A percentile compares a stretch with the other conserved stretches of the same genome.
Conservation (phyloP, 2,797 vertebrate genomes). For the Myotis myotis region DNA sequence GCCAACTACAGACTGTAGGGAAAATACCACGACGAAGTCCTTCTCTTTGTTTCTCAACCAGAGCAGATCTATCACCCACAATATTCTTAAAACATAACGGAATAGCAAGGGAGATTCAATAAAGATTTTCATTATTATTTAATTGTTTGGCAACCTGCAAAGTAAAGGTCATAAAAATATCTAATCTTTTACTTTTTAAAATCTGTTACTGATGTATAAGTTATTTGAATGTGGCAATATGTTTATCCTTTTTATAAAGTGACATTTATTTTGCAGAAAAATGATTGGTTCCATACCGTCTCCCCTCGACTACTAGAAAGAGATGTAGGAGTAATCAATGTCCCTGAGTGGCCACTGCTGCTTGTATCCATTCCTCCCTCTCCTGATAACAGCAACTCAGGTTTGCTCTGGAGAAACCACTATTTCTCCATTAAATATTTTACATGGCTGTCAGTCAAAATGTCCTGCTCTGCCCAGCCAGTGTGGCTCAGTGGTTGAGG, state of each 20-base stretch:
- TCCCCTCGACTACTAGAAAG: not conserved
- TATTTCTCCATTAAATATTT: not conserved
- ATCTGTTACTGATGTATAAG: not conserved
- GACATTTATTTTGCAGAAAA: not conserved
- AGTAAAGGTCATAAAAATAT: not conserved
- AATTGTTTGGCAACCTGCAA: not conserved
- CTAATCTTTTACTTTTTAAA: constrained; percentile 9
- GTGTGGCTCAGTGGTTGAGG: no score
- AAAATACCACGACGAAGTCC: not conserved
- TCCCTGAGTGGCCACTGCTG: not conserved
- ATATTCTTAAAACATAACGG: not conserved
- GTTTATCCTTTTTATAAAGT: not conserved
- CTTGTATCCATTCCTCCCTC: not conserved
- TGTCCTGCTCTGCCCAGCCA: not conserved
- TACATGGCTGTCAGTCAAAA: not conserved
- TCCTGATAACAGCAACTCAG: not conserved
- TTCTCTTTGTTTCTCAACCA: not conserved
- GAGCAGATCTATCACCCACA: not conserved
- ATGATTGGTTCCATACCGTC: not conserved
- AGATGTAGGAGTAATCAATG: not conserved
- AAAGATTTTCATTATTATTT: not conserved
- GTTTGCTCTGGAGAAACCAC: not conserved
- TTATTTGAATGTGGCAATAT: not conserved
- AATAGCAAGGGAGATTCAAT: not conserved
- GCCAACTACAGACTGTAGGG: not conserved